Conservation (phyloP, 2,888 invertebrate species). For the Nomada flava region DNA sequence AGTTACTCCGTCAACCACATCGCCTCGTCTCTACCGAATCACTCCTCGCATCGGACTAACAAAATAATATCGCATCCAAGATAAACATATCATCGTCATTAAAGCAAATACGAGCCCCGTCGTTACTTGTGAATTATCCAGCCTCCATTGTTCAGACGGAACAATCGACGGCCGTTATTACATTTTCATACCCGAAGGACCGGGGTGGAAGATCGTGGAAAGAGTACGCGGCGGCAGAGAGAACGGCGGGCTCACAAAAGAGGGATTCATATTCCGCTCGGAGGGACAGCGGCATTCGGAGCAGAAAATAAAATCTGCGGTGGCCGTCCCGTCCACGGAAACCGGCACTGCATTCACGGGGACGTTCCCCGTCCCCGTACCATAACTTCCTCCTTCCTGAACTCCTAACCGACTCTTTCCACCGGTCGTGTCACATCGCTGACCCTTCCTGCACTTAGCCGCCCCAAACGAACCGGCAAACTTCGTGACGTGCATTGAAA, state of each 20-base stretch:
- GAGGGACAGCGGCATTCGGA: slow-evolving; percentile 47
- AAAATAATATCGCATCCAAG: too few species aligned
- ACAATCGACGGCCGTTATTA: slow-evolving; percentile 59
- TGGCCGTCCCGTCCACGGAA: slow-evolving; percentile 40
- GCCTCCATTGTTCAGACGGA: slow-evolving; percentile 28
- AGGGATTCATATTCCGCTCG: slow-evolving; percentile 65
- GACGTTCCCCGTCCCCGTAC: slow-evolving; percentile 52
- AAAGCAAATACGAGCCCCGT: too few species aligned
- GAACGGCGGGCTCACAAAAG: slow-evolving; percentile 44
- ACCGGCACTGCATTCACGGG: slow-evolving; percentile 47
- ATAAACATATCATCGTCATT: too few species aligned
- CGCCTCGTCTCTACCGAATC: too few species aligned
- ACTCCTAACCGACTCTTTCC: slow-evolving; percentile 60
- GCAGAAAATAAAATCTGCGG: slow-evolving; percentile 67
- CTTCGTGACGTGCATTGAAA: slow-evolving; percentile 58
- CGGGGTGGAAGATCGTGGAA: background rate
- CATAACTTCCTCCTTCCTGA: slow-evolving; percentile 65
- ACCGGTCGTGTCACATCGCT: slow-evolving; percentile 50
- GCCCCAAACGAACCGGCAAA: slow-evolving; percentile 54
- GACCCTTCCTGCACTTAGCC: slow-evolving; percentile 53
- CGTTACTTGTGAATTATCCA: slow-evolving; percentile 38
- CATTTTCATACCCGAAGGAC: slow-evolving; percentile 34
- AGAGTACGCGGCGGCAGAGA: too few species aligned
- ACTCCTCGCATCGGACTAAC: too few species aligned
- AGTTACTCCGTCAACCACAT: too few species aligned